These are phyloP conservation scores for Acholoe squamosa DNA, from an alignment of 2,888 invertebrate species.

Conservation along the genomic window DNA sequence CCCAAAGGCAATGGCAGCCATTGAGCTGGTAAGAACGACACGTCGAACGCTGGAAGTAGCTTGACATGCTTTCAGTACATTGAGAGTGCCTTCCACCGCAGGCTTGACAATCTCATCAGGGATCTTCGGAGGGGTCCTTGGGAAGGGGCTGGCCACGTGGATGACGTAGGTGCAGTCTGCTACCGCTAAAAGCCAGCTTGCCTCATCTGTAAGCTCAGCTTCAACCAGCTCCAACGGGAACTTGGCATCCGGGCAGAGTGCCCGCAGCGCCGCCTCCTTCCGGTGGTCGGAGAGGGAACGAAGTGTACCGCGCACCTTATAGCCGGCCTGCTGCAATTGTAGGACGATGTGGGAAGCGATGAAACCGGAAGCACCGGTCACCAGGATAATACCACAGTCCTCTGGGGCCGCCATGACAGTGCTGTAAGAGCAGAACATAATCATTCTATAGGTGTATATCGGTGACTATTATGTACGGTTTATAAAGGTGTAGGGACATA, in stretches of 20 bases:
- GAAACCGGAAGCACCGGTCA: slow-evolving; percentile 85
- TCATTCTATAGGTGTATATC: too few species aligned
- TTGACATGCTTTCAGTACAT: slow-evolving; percentile 83
- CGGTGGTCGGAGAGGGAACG: slow-evolving; percentile 81
- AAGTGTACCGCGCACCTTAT: slow-evolving; percentile 84
- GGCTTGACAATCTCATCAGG: slow-evolving; percentile 83
- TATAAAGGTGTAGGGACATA: too few species aligned
- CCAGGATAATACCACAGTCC: slow-evolving; percentile 80
- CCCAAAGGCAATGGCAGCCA: slow-evolving; percentile 81
- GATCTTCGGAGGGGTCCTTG: slow-evolving; percentile 79
- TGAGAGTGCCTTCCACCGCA: slow-evolving; percentile 84
- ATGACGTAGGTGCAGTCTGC: slow-evolving; percentile 83
- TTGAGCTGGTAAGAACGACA: slow-evolving; percentile 85
- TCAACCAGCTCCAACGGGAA: slow-evolving; percentile 84
- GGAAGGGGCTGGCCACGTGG: slow-evolving; percentile 84
- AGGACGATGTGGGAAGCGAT: slow-evolving; percentile 84
- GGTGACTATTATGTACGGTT: too few species aligned
- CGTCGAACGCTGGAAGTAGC: slow-evolving; percentile 82
- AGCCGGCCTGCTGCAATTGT: slow-evolving; percentile 84
- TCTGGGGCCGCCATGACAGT: slow-evolving; percentile 31
- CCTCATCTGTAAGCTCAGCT: slow-evolving; percentile 84
- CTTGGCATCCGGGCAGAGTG: slow-evolving; percentile 82
- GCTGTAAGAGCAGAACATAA: background rate
- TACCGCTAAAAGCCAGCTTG: slow-evolving; percentile 79
- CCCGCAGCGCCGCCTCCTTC: slow-evolving; percentile 79